These are phyloP conservation scores for Phyllotis vaccarum DNA, from an alignment of 2,797 vertebrate genomes.

Conservation along the genomic window DNA sequence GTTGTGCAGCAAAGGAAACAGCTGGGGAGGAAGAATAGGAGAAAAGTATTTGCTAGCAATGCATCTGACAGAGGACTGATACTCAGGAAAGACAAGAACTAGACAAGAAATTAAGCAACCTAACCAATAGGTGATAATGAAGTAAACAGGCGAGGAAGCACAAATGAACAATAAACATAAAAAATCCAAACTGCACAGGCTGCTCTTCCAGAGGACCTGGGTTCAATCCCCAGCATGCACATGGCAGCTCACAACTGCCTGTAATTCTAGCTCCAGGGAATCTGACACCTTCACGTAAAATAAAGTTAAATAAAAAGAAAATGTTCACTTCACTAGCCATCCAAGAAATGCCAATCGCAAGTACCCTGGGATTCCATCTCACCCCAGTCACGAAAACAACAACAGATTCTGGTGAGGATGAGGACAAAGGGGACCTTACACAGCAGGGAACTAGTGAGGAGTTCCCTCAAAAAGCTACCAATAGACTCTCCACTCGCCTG, in stretches of 20 bases:
- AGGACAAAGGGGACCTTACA: not conserved
- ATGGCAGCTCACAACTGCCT: too few relatives aligned
- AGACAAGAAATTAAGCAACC: not conserved
- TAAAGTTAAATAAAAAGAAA: too few relatives aligned
- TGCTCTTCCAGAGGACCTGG: too few relatives aligned
- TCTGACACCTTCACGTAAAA: too few relatives aligned
- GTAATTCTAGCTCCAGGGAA: too few relatives aligned
- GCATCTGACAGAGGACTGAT: not conserved
- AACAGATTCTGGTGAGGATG: not conserved
- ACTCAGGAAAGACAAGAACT: not conserved
- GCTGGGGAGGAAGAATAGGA: not conserved
- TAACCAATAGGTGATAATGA: not conserved
- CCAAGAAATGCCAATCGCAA: not conserved
- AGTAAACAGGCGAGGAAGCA: not conserved
- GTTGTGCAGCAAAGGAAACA: not conserved
- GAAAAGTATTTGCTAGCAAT: not conserved
- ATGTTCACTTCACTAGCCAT: not conserved
- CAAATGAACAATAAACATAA: not conserved
- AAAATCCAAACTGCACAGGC: not conserved
- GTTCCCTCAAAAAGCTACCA: not conserved
- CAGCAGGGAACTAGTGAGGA: too few relatives aligned
- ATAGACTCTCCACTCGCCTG: not conserved
- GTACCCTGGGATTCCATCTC: not conserved
- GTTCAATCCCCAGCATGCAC: too few relatives aligned
- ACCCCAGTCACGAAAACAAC: not conserved